Percentiles rank a stretch among this genome's conserved stretches.
Conservation (phyloP, 2,888 invertebrate genomes). For the Protodeltote pygarga region DNA sequence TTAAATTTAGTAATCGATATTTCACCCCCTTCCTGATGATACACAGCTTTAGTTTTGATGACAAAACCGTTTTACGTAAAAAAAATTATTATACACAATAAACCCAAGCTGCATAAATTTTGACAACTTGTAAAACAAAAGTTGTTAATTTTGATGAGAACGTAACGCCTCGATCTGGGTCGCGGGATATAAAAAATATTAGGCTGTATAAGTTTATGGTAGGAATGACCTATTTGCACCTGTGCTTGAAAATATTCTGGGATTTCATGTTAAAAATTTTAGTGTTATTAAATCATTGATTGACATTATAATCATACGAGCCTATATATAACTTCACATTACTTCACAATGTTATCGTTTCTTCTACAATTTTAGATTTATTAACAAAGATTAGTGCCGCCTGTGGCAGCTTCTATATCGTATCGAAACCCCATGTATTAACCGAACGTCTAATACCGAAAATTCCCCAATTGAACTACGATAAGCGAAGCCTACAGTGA, state of each 20-base stretch:
- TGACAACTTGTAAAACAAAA: constrained; percentile 43
- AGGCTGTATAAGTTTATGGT: constrained; percentile 37
- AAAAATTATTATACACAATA: constrained; percentile 29
- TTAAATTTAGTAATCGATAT: too few species aligned
- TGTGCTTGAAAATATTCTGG: constrained; percentile 3
- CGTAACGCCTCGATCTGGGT: constrained; percentile 18
- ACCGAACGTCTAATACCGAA: constrained; percentile 38
- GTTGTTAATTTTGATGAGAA: constrained; percentile 43
- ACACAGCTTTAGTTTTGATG: too few species aligned
- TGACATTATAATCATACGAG: not conserved
- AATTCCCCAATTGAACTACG: constrained; percentile 53
- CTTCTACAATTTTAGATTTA: constrained; percentile 6
- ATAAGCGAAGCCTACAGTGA: constrained; percentile 61
- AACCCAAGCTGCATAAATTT: constrained; percentile 38
- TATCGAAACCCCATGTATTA: constrained; percentile 42
- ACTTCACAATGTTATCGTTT: not conserved
- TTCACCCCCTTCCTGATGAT: too few species aligned
- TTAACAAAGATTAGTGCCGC: constrained; percentile 13
- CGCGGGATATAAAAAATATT: constrained; percentile 30
- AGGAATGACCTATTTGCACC: constrained; percentile 42
- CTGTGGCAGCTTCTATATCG: constrained; percentile 19
- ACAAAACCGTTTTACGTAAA: too few species aligned
- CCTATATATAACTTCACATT: too few species aligned
- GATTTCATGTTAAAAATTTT: not conserved
- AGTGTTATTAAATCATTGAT: constrained; percentile 1